Evolutionary conservation across 53 echinoderm and acorn worm genomes (phyloP), one percentile per base, ranked within the genome.

Genomic region (Arbacia lixula): DNA sequence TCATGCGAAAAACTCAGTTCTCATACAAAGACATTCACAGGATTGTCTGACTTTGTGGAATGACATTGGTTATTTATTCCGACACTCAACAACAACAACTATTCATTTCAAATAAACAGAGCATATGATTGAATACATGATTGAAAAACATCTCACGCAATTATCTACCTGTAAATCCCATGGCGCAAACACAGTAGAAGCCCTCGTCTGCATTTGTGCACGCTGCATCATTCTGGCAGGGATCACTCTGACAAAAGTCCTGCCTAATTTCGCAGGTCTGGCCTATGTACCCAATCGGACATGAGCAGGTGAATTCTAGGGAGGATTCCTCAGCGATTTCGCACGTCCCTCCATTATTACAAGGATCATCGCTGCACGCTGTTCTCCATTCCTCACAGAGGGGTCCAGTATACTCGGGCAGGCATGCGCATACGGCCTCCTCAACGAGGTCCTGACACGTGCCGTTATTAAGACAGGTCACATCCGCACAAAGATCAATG

Each of bases 401-500:
- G 29, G 29, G 26, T 35, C 75, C 75, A 9, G 75, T 27, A 35
- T 38, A 75, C 5, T 50, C 19, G 19, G 9, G 33, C 30, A 21
- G 1, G 30, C 75, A 75, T 75, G 36, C 53, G 30, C 75, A 75
- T 53, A 75, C 20, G 12, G 55, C 75, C 2, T 25, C 32, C 33
- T 54, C 75, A 5, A 53, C 55, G 11, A 75, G 55, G 9, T 75
- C 75, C 6, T 35, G 19, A 35, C 75, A 75, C 4, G 75, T 75
- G 1, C 75, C 75, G 29, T 29, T 19, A 20, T 75, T 75, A 19
- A 30, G 54, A 36, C 75, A 75, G 22, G 21, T 75, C 21, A 34
- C 51, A 34, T 54, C n/a, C 10, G 75, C 75, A 54, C 75, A 75
- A 16, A 75, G 37, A n/a, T 75, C 75, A 19, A 54, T 54, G 55